These are phyloP conservation scores for Apamea anceps DNA, from an alignment of 2,888 invertebrate species.

Conservation along the genomic window DNA sequence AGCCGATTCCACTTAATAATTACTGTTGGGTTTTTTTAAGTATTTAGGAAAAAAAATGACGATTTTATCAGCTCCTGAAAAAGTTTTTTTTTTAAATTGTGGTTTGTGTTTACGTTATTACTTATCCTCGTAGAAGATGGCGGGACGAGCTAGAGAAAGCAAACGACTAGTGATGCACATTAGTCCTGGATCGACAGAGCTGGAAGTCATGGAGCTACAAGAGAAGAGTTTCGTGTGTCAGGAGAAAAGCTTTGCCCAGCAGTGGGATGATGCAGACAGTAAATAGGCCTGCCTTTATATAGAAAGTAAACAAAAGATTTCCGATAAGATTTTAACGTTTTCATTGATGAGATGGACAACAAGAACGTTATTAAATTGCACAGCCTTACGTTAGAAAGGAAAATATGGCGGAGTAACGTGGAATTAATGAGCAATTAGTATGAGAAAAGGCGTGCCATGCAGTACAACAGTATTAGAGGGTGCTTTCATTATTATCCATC, in stretches of 20 bases:
- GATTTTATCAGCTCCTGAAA: slow-evolving; percentile 28
- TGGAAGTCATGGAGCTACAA: too few species aligned
- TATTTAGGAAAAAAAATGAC: slow-evolving; percentile 27
- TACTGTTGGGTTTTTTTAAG: slow-evolving; percentile 54
- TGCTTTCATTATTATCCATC: background rate
- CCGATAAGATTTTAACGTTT: background rate
- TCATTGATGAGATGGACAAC: background rate
- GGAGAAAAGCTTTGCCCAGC: background rate
- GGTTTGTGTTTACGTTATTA: background rate
- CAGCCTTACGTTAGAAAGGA: too few species aligned
- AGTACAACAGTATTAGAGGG: background rate
- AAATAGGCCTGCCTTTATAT: background rate
- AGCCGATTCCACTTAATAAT: slow-evolving; percentile 66
- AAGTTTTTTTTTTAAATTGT: slow-evolving; percentile 23
- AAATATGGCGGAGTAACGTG: background rate
- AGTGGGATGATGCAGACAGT: background rate
- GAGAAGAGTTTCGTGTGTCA: too few species aligned
- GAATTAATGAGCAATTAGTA: background rate
- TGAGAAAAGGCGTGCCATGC: background rate
- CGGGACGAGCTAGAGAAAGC: background rate
- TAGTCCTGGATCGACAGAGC: too few species aligned
- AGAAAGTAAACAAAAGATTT: background rate
- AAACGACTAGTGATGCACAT: background rate
- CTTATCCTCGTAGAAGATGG: background rate
- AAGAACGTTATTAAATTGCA: background rate